These are phyloP conservation scores for Vespertilio murinus DNA, from an alignment of 2,797 vertebrate species.

Conservation along the genomic window DNA sequence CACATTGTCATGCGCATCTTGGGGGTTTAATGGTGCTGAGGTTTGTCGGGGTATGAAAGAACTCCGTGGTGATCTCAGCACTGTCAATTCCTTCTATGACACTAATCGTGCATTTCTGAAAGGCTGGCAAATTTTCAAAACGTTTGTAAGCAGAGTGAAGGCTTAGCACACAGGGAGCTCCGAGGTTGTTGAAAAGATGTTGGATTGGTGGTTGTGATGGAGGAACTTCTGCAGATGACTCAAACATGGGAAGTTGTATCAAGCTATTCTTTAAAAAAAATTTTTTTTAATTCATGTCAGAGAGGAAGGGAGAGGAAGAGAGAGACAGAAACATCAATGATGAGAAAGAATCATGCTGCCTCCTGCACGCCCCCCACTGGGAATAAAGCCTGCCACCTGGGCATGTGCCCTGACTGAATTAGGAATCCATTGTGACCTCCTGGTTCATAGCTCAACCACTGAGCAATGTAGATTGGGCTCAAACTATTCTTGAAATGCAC, in stretches of 20 bases:
- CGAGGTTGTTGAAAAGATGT: slow-evolving; percentile 29
- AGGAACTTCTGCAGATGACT: slow-evolving; percentile 36
- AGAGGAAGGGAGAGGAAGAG: too few species aligned
- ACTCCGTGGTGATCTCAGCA: slow-evolving; percentile 40
- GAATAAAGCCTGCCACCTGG: too few species aligned
- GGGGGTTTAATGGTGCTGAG: slow-evolving; percentile 65
- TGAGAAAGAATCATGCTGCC: too few species aligned
- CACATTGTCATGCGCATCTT: slow-evolving; percentile 68
- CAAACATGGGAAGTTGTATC: not conserved
- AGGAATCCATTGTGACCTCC: too few species aligned
- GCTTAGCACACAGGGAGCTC: slow-evolving; percentile 42
- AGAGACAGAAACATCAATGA: too few species aligned
- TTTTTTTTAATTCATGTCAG: too few species aligned
- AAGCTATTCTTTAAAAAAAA: not conserved
- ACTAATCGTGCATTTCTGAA: slow-evolving; percentile 66
- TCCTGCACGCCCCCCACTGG: too few species aligned
- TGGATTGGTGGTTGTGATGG: slow-evolving; percentile 9
- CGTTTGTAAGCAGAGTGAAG: slow-evolving; percentile 54
- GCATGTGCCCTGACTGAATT: too few species aligned
- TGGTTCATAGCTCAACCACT: too few species aligned
- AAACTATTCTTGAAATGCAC: not conserved
- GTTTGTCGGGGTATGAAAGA: slow-evolving; percentile 70
- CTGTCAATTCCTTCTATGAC: slow-evolving; percentile 70
- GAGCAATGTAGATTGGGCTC: too few species aligned
- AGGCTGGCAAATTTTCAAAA: slow-evolving; percentile 76